phyloP scores from a whole-genome alignment of 2,888 invertebrate genomes.

The Dryocosmus kuriphilus region DNA sequence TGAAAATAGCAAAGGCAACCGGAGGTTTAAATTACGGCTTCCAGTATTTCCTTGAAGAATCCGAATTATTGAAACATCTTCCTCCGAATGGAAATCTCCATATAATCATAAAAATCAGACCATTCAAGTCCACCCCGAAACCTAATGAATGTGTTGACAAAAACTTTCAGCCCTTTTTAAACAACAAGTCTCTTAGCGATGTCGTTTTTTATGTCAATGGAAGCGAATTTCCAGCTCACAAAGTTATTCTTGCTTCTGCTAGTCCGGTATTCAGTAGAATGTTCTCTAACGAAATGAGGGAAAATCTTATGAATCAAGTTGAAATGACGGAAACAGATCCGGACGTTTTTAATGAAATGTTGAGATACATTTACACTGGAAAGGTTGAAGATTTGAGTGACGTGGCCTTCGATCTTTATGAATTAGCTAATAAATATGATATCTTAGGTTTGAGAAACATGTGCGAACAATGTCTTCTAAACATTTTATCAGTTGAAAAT shows the following conservation, averaged over 20 bases:
- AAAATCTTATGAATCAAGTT: slow-evolving; percentile 18
- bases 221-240: slow-evolving; percentile 25
- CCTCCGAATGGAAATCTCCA: neutral
- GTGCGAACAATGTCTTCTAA: slow-evolving; percentile 10
- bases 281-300: slow-evolving; percentile 17
- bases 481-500: slow-evolving; percentile 18
- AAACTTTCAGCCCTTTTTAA: slow-evolving; percentile 15
- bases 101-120: neutral
- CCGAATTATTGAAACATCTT: neutral
- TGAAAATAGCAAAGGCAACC: neutral
- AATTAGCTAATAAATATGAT: slow-evolving; percentile 23
- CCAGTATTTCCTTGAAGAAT: slow-evolving; percentile 5
- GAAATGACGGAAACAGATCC: neutral
- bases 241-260: slow-evolving; percentile 21
- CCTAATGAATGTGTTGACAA: neutral
- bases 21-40: slow-evolving; percentile 1
- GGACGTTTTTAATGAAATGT: slow-evolving; percentile 17
- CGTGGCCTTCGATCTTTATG: slow-evolving; percentile 8
- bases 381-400: slow-evolving; percentile 29
- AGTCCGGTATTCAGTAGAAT: slow-evolving; percentile 21
- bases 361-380: slow-evolving; percentile 44
- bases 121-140: neutral
- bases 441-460: neutral
- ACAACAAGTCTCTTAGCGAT: slow-evolving; percentile 6
- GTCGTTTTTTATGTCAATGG: neutral